A percentile compares a stretch with the other conserved stretches of the same genome.
Conservation (phyloP, 1,140 invertebrate species). For the Cotesia typhae region DNA sequence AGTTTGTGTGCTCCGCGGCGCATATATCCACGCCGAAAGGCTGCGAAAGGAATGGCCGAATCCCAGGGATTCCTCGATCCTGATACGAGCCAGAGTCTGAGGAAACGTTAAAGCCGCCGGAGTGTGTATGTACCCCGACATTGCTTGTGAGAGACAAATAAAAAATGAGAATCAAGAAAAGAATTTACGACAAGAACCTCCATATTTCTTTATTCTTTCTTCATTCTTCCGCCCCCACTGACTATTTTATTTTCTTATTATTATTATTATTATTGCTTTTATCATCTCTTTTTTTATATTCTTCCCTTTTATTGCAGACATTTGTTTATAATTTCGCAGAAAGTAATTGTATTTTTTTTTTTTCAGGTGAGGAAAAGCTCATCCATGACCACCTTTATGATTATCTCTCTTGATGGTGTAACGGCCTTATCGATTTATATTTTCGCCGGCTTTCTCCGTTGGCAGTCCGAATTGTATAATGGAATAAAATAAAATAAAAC, state of each 20-base stretch:
- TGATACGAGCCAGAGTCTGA: conserved; percentile 25
- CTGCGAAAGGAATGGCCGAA: conserved; percentile 47
- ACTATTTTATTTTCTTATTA: neutral
- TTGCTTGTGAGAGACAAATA: conserved; percentile 19
- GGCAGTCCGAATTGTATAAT: neutral
- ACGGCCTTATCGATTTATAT: conserved; percentile 54
- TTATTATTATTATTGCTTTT: neutral
- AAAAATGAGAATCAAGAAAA: conserved; percentile 14
- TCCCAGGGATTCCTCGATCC: conserved; percentile 51
- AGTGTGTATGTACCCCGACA: neutral
- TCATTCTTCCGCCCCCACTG: neutral
- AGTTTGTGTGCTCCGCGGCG: conserved; percentile 42
- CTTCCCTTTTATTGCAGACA: too few relatives aligned
- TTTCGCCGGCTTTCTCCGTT: neutral
- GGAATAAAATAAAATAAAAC: neutral
- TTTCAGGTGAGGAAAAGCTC: too few relatives aligned
- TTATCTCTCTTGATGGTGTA: conserved; percentile 23
- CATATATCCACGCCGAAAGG: conserved; percentile 40
- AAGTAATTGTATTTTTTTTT: too few relatives aligned
- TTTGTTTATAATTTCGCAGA: too few relatives aligned
- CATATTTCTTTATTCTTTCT: conserved; percentile 33
- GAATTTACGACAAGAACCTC: conserved; percentile 1
- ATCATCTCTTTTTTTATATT: neutral
- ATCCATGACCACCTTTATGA: neutral
- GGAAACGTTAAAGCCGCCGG: neutral